phyloP scores from a whole-genome alignment of 2,888 invertebrate species.

The Pandemis corylana region DNA sequence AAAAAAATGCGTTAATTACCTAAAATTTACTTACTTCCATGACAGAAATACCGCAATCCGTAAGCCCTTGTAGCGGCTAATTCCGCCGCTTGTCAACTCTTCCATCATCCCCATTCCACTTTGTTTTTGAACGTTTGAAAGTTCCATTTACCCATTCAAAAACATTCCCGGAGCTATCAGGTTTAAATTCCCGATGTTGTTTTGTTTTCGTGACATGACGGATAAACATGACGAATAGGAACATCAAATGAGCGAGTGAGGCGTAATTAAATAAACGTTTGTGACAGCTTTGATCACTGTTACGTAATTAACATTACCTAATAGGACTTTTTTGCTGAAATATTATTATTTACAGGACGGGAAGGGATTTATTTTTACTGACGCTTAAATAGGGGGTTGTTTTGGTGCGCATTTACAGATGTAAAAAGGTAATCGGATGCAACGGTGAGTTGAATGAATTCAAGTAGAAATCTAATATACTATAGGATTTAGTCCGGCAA shows the following conservation, averaged over 20 bases:
- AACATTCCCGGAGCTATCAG: background rate
- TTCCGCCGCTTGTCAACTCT: background rate
- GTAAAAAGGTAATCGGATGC: background rate
- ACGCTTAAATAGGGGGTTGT: background rate
- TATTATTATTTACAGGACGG: background rate
- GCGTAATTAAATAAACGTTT: constrained; percentile 4
- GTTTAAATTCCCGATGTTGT: background rate
- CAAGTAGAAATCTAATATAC: no score
- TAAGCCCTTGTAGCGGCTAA: constrained; percentile 19
- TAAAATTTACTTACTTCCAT: background rate
- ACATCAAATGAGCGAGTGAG: constrained; percentile 6
- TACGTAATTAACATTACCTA: background rate
- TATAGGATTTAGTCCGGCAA: background rate
- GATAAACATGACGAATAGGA: background rate
- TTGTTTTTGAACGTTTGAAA: background rate
- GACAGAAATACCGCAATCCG: background rate
- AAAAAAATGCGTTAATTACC: background rate
- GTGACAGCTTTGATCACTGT: background rate
- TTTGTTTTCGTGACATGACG: constrained; percentile 1
- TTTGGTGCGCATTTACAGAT: background rate
- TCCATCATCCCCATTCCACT: background rate
- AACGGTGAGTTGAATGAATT: background rate
- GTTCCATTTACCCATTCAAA: background rate
- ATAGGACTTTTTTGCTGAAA: background rate
- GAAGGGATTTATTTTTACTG: background rate